Conservation (phyloP, 1,140 invertebrate species). For the Bombus affinis region DNA sequence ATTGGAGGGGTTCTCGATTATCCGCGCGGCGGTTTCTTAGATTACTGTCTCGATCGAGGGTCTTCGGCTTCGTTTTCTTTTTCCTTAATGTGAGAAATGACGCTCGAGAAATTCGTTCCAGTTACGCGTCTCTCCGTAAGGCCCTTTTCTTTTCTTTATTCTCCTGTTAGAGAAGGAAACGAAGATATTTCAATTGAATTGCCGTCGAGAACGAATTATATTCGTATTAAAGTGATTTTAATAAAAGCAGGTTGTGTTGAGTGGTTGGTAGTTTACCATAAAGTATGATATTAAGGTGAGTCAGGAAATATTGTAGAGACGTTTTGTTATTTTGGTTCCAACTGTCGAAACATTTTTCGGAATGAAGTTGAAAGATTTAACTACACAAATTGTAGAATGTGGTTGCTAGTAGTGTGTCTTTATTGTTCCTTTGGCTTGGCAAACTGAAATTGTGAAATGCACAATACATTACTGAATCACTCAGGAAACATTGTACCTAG, state of each 20-base stretch:
- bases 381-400: too few species aligned
- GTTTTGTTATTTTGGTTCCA: not conserved
- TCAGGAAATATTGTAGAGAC: not conserved
- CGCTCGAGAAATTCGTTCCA: conserved; percentile 1
- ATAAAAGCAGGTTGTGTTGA: not conserved
- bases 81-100: conserved; percentile 10
- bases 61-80: not conserved
- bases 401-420: too few species aligned
- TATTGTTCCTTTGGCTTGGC: too few species aligned
- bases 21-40: conserved; percentile 46
- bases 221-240: not conserved
- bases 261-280: too few species aligned
- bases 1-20: conserved; percentile 49
- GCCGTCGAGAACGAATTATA: not conserved
- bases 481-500: too few species aligned
- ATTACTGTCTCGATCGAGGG: conserved; percentile 34
- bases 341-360: not conserved
- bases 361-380: not conserved
- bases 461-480: too few species aligned
- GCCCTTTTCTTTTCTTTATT: not conserved
- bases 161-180: not conserved
- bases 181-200: not conserved
- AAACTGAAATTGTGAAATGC: too few species aligned
- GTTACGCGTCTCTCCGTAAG: not conserved
- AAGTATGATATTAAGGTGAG: too few species aligned